These are phyloP conservation scores for Cephus nigrinus DNA, from an alignment of 2,888 invertebrate species.

Conservation along the genomic window DNA sequence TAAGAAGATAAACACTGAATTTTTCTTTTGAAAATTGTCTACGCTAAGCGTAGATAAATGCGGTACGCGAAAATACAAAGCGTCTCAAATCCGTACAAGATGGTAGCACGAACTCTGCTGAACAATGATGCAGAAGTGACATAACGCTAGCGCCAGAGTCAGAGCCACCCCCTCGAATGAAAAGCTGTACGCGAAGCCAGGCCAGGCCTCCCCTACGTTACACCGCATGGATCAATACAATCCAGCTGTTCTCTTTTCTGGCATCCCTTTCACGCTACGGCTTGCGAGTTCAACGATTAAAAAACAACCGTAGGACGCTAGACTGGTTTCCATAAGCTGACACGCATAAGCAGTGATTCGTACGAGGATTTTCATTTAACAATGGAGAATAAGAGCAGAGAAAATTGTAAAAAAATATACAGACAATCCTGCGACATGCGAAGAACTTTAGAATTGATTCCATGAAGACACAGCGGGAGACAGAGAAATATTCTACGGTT, in stretches of 20 bases:
- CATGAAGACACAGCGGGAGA: neutral
- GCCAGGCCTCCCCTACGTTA: constrained; percentile 48
- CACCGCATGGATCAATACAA: constrained; percentile 59
- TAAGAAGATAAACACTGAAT: neutral
- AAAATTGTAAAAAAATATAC: neutral
- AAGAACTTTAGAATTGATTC: neutral
- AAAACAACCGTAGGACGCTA: neutral
- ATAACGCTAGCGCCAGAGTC: constrained; percentile 45
- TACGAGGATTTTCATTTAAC: neutral
- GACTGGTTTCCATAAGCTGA: neutral
- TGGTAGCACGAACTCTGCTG: constrained; percentile 14
- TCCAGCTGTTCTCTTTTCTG: constrained; percentile 61
- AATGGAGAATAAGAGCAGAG: neutral
- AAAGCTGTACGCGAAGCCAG: constrained; percentile 38
- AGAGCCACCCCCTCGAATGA: constrained; percentile 27
- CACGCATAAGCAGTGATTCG: neutral
- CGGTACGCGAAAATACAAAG: constrained; percentile 22
- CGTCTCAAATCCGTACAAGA: neutral
- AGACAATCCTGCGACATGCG: neutral
- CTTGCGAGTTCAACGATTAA: neutral
- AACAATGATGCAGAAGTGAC: constrained; percentile 50
- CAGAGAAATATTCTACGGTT: neutral
- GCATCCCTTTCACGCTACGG: constrained; percentile 40
- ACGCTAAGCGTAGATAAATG: constrained; percentile 7
- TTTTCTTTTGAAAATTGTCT: neutral